These are phyloP conservation scores for Eucera pruinosa DNA, from an alignment of 2,888 invertebrate genomes.

Conservation along the genomic window DNA sequence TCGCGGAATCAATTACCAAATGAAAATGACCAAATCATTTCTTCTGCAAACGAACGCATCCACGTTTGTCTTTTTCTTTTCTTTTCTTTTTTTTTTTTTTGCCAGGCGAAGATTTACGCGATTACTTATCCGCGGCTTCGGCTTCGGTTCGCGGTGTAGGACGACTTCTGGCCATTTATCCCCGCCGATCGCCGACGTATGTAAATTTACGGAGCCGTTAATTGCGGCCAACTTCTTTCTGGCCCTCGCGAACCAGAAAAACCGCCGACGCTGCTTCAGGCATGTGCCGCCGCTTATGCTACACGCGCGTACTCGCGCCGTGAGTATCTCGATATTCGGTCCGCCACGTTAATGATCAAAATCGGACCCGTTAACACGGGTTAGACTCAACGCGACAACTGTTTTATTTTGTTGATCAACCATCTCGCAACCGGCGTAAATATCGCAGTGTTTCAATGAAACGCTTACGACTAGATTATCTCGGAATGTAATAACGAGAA, in stretches of 20 bases:
- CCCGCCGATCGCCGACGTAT: slow-evolving; percentile 77
- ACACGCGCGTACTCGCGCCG: slow-evolving; percentile 29
- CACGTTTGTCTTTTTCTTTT: too few relatives aligned
- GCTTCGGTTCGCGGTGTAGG: slow-evolving; percentile 48
- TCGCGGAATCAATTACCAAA: slow-evolving; percentile 51
- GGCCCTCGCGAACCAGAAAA: slow-evolving; percentile 72
- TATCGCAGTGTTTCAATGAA: too few relatives aligned
- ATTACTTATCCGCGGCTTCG: slow-evolving; percentile 63
- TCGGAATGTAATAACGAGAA: too few relatives aligned
- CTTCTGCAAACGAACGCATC: slow-evolving; percentile 44
- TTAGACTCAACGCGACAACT: slow-evolving; percentile 29
- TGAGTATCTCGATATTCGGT: too few relatives aligned
- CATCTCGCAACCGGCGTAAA: too few relatives aligned
- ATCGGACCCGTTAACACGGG: slow-evolving; percentile 29
- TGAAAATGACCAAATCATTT: slow-evolving; percentile 53
- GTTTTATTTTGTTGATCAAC: too few relatives aligned
- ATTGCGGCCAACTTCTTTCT: slow-evolving; percentile 78
- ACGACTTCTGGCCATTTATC: slow-evolving; percentile 73
- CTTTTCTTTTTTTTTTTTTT: too few relatives aligned
- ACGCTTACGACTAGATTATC: too few relatives aligned
- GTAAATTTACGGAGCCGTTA: slow-evolving; percentile 79
- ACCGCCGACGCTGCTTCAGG: slow-evolving; percentile 70
- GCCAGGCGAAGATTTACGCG: slow-evolving; percentile 53
- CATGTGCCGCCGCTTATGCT: slow-evolving; percentile 68
- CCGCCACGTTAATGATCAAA: too few relatives aligned